A percentile compares a stretch with the other conserved stretches of the same genome.
Conservation (phyloP, 2,888 invertebrate genomes). For the Tribolium freemani region DNA sequence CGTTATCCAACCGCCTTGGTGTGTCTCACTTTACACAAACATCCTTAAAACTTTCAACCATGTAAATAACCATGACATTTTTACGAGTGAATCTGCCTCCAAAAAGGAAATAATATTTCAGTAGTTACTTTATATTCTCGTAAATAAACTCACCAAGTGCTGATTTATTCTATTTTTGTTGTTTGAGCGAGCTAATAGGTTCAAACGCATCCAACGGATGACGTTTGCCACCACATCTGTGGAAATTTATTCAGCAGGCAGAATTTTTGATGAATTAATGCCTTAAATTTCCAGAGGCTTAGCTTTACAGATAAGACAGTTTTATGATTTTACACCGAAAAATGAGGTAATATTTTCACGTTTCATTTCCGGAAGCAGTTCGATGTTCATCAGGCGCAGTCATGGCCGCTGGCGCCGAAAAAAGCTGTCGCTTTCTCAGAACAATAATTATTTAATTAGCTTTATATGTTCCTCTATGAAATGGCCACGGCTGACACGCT, state of each 20-base stretch:
- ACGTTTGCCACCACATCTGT: constrained; percentile 13
- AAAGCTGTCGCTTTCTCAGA: background rate
- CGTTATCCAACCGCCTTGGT: constrained; percentile 45
- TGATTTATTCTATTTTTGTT: constrained; percentile 41
- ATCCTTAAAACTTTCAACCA: constrained; percentile 60
- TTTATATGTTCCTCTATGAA: background rate
- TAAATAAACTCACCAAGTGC: constrained; percentile 39
- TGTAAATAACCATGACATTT: constrained; percentile 61
- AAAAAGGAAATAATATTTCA: constrained; percentile 59
- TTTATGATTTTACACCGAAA: constrained; percentile 4
- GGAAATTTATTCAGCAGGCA: constrained; percentile 25
- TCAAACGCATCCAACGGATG: constrained; percentile 18
- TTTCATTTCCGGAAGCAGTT: constrained; percentile 7
- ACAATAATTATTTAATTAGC: constrained; percentile 5
- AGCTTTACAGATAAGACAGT: constrained; percentile 6
- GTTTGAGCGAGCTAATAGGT: constrained; percentile 22
- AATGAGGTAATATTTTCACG: constrained; percentile 2
- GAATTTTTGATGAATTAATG: constrained; percentile 24
- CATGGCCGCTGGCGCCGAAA: background rate
- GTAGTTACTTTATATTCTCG: constrained; percentile 52
- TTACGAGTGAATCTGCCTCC: constrained; percentile 54
- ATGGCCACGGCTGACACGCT: background rate
- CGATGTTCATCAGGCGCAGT: background rate
- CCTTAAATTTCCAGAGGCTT: background rate
- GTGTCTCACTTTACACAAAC: constrained; percentile 61